phyloP scores from a whole-genome alignment of 2,113 vertebrate genomes.

The Oryzias curvinotus region DNA sequence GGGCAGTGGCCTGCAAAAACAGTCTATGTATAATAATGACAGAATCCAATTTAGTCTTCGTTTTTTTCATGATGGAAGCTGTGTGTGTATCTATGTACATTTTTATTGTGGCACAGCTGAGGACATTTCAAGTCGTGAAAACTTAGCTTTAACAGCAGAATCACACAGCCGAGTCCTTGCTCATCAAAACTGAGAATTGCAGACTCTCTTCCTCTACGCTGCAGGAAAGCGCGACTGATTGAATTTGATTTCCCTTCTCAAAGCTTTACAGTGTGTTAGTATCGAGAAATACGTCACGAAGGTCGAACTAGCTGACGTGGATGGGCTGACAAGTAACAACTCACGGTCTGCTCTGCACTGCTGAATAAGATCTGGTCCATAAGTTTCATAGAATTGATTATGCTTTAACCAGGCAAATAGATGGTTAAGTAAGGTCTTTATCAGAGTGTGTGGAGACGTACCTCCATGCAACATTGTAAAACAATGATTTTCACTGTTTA shows the following conservation, averaged over 20 bases:
- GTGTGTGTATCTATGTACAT: neutral
- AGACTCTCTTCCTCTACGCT: conserved; percentile 30
- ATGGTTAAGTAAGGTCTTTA: neutral
- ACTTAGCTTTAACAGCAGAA: conserved; percentile 33
- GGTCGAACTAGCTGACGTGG: conserved; percentile 40
- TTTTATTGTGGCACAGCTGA: conserved; percentile 34
- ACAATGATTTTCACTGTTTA: too few relatives aligned
- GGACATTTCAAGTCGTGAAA: conserved; percentile 24
- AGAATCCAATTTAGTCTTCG: conserved; percentile 49
- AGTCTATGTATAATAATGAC: conserved; percentile 39
- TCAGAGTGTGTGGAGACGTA: too few relatives aligned
- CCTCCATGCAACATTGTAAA: too few relatives aligned
- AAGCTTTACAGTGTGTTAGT: conserved; percentile 45
- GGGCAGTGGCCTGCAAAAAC: conserved; percentile 28
- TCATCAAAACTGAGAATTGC: conserved; percentile 53
- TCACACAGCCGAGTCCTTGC: conserved; percentile 42
- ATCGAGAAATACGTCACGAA: conserved; percentile 32
- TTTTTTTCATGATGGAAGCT: conserved; percentile 45
- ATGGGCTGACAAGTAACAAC: conserved; percentile 35
- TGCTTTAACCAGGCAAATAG: neutral
- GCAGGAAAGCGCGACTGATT: conserved; percentile 56
- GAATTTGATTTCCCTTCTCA: conserved; percentile 60
- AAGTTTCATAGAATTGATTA: conserved; percentile 25
- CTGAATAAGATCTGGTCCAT: conserved; percentile 16
- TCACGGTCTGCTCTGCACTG: neutral